A percentile compares a stretch with the other conserved stretches of the same genome.
phyloP scores from a whole-genome alignment of 1,140 invertebrate genomes.

The Zaprionus ornatus region DNA sequence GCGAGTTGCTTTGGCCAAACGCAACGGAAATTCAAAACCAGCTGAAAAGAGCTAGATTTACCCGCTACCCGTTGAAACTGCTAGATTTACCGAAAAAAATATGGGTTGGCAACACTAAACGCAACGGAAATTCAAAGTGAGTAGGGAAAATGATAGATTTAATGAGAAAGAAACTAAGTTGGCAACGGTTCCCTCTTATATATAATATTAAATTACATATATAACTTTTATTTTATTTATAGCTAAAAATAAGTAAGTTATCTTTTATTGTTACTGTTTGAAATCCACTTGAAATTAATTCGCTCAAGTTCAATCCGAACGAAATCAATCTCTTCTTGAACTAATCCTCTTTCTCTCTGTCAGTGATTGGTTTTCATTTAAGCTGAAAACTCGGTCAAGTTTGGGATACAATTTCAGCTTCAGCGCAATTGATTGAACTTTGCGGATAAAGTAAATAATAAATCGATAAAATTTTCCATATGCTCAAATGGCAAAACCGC shows the following conservation, averaged over 20 bases:
- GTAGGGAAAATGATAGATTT: too few relatives aligned
- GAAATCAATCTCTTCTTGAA: conserved; percentile 53
- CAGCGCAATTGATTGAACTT: conserved; percentile 24
- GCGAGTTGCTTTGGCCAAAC: too few relatives aligned
- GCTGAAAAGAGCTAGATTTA: too few relatives aligned
- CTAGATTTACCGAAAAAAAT: too few relatives aligned
- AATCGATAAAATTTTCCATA: conserved; percentile 59
- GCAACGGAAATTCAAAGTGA: neutral
- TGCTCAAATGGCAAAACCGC: conserved; percentile 43
- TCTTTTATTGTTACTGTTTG: neutral
- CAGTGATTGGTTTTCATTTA: conserved; percentile 29
- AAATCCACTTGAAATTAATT: neutral
- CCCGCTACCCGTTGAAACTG: too few relatives aligned
- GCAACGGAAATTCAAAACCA: conserved; percentile 11
- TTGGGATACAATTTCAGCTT: conserved; percentile 36
- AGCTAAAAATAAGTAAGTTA: too few relatives aligned
- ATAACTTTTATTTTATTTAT: neutral
- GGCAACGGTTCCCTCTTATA: too few relatives aligned
- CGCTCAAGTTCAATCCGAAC: conserved; percentile 18
- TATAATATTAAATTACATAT: too few relatives aligned
- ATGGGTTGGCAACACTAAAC: neutral
- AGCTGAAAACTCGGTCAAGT: conserved; percentile 60
- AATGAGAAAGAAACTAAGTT: too few relatives aligned
- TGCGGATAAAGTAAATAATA: conserved; percentile 20
- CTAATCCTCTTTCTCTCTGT: conserved; percentile 35